A percentile compares a stretch with the other conserved stretches of the same genome.
Conservation (phyloP, 2,113 vertebrate species). For the Crotalus helleri region DNA sequence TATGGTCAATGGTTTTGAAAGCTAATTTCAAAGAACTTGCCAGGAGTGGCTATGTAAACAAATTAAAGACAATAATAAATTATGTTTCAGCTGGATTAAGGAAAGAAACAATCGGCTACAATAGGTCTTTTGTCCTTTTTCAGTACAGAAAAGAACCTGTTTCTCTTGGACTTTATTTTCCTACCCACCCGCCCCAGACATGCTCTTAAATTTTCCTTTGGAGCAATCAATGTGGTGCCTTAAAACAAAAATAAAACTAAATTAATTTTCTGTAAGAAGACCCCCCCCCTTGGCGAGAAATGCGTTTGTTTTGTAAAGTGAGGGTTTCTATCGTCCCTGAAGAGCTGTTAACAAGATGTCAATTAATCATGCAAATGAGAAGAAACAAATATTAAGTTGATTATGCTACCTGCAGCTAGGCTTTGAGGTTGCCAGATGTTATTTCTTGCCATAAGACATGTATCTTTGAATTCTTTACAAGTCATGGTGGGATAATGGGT, state of each 20-base stretch:
- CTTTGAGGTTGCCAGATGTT: constrained; percentile 5
- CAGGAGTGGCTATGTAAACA: background rate
- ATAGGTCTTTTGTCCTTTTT: background rate
- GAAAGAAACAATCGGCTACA: background rate
- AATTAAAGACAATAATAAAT: background rate
- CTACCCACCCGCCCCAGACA: background rate
- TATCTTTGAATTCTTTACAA: constrained; percentile 5
- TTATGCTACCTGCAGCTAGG: constrained; percentile 42
- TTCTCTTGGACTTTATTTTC: background rate
- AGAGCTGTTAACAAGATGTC: constrained; percentile 50
- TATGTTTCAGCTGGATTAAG: background rate
- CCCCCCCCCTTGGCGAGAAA: background rate
- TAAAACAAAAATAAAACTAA: background rate
- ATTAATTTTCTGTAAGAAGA: constrained; percentile 26
- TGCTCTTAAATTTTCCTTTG: background rate
- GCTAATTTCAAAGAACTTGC: background rate
- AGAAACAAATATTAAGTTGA: constrained; percentile 37
- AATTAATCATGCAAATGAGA: constrained; percentile 62
- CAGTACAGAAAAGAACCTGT: background rate
- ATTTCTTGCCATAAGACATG: background rate
- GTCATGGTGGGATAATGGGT: background rate
- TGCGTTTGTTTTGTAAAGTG: constrained; percentile 26
- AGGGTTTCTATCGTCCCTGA: constrained; percentile 41
- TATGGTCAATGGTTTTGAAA: background rate
- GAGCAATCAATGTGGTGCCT: accelerated